A percentile compares a stretch with the other conserved stretches of the same genome.
phyloP scores from a whole-genome alignment of 2,888 invertebrate genomes.

The Hedychridium roseum region DNA sequence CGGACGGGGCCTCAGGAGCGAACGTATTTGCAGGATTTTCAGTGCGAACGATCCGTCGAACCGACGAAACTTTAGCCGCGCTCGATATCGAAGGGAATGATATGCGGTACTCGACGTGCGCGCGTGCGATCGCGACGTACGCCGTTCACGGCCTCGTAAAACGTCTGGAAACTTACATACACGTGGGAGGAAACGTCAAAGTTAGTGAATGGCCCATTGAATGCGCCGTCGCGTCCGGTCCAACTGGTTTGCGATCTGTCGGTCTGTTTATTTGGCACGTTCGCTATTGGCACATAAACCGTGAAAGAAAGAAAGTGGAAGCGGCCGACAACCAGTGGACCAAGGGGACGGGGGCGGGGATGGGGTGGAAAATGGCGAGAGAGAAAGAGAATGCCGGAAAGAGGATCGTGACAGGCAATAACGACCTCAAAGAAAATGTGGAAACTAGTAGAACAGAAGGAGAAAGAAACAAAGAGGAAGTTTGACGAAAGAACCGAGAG shows the following conservation, averaged over 20 bases:
- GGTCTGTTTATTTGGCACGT: slow-evolving; percentile 39
- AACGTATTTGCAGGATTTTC: no score
- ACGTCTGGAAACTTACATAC: slow-evolving; percentile 50
- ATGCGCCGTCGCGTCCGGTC: slow-evolving; percentile 41
- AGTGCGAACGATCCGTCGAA: no score
- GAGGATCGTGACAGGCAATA: slow-evolving; percentile 3
- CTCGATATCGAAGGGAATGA: no score
- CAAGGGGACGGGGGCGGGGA: neutral
- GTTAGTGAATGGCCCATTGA: slow-evolving; percentile 50
- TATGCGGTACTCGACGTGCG: no score
- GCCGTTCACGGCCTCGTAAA: slow-evolving; percentile 47
- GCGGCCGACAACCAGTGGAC: neutral
- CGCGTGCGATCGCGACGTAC: slow-evolving; percentile 16
- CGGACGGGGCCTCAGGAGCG: no score
- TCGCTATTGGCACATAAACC: slow-evolving; percentile 13
- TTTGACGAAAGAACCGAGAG: no score
- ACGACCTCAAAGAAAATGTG: no score
- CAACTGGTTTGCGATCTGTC: slow-evolving; percentile 44
- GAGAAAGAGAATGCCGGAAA: neutral
- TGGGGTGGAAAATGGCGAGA: neutral
- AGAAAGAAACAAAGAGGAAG: no score
- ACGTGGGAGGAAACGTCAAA: slow-evolving; percentile 50
- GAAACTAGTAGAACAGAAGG: no score
- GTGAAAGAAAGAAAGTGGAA: neutral
- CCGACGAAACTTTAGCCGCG: no score